Evolutionary conservation across 2,113 vertebrate species (phyloP), one percentile per base, ranked within the genome.

Genomic region (Notothenia coriiceps): DNA sequence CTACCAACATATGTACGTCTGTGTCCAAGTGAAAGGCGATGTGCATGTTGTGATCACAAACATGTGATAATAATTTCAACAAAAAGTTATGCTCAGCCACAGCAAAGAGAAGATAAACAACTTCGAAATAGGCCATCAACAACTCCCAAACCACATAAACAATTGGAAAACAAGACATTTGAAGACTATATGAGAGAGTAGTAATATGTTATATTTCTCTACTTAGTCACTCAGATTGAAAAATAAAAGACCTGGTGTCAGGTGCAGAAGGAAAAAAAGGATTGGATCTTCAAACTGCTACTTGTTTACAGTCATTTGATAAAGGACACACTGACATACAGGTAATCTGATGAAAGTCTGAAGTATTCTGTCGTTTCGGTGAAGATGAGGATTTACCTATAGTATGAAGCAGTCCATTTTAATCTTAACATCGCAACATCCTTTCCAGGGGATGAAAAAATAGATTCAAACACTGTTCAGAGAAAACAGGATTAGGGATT

Each of bases 401-500:
- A 64, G 51, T 11, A n/a, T 44, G 18, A 64, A 44, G 51, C 66
- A 44, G 67, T 46, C 11, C 51, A 18, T 47, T 44, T 50, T 8
- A 18, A 43, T 35, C 6, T 33, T 10, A 72, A 46, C 29, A 29
- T 54, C 9, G 13, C 15, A 70, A 47, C 7, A 13, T 77, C 70
- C 49, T 65, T 46, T 62, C n/a, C 60, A 49, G 18, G 3, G 29
- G 76, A 83, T 69, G 73, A 81, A 85, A 75, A 57, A 72, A 54
- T 54, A 35, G 14, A 83, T 74, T 74, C 12, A 46, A 56, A 55
- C 51, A 84, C 40, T 64, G 59, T 43, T 85, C 68, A 80, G 52
- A 68, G 64, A 82, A 73, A 74, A 77, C 49, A 68, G 74, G 85
- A 85, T 85, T 69, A 44, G 68, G 78, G 82, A 86, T 89, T 79